Conservation (phyloP, 2,113 vertebrate species). For the Cathartes aura region DNA sequence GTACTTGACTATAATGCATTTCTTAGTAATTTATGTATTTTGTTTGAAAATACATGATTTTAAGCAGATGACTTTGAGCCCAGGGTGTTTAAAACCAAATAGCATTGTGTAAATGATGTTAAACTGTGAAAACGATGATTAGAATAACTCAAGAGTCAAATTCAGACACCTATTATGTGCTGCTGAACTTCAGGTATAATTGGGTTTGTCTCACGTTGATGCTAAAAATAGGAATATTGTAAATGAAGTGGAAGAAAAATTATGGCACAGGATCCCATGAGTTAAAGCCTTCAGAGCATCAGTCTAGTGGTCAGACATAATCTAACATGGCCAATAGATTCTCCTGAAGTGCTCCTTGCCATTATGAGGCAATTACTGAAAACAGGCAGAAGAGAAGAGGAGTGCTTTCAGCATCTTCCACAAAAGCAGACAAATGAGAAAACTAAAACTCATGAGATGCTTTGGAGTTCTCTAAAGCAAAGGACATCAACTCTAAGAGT, state of each 20-base stretch:
- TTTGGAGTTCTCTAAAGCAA: background rate
- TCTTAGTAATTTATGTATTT: background rate
- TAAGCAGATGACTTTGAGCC: background rate
- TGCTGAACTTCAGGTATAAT: slow-evolving; percentile 52
- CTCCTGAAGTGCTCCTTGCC: slow-evolving; percentile 21
- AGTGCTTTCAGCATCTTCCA: background rate
- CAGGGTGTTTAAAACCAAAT: slow-evolving; percentile 14
- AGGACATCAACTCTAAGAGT: background rate
- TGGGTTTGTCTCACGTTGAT: slow-evolving; percentile 34
- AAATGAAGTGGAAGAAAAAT: slow-evolving; percentile 62
- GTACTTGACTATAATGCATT: background rate
- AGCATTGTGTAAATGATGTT: slow-evolving; percentile 14
- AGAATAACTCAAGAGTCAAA: slow-evolving; percentile 56
- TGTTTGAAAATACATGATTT: background rate
- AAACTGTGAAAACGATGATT: slow-evolving; percentile 16
- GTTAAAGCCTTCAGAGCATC: slow-evolving; percentile 17
- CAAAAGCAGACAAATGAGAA: background rate
- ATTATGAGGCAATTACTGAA: background rate
- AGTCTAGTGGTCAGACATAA: slow-evolving; percentile 48
- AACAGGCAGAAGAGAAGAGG: background rate
- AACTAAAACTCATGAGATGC: background rate
- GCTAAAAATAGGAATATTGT: slow-evolving; percentile 58
- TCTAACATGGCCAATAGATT: slow-evolving; percentile 50
- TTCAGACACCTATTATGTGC: slow-evolving; percentile 57
- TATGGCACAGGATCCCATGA: background rate